phyloP scores from a whole-genome alignment of 2,888 invertebrate genomes.

The Tenthredo amoena region DNA sequence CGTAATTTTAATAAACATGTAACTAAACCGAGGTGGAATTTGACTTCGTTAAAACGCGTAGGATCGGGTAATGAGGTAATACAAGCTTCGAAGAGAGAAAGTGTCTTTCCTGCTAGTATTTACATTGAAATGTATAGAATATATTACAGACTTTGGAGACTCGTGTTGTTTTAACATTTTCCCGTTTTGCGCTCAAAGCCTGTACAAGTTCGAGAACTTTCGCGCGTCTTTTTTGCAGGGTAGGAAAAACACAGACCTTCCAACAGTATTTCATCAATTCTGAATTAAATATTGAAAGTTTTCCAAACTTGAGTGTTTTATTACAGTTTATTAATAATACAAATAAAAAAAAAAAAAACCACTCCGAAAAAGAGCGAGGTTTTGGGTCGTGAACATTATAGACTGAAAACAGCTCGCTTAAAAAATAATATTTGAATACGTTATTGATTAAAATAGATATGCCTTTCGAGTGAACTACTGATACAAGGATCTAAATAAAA shows the following conservation, averaged over 20 bases:
- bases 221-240: not conserved
- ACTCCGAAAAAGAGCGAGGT: not conserved
- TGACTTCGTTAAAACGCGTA: not conserved
- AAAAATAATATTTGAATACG: not conserved
- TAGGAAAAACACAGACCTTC: not conserved
- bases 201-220: not conserved
- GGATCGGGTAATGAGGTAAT: not conserved
- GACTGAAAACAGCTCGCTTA: not conserved
- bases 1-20: not conserved
- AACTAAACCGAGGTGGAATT: not conserved
- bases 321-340: not conserved
- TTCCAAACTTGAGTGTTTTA: not conserved
- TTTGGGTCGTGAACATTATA: not conserved
- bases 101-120: not conserved
- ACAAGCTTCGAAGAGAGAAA: not conserved
- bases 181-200: not conserved
- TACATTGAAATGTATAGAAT: not conserved
- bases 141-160: not conserved
- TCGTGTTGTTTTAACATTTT: not conserved
- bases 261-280: not conserved
- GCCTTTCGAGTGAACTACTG: not conserved
- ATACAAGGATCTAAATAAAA: not conserved
- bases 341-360: not conserved
- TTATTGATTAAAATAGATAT: not conserved
- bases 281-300: not conserved